These are phyloP conservation scores for Gastrophysa polygoni DNA, from an alignment of 2,888 invertebrate genomes.

Conservation along the genomic window DNA sequence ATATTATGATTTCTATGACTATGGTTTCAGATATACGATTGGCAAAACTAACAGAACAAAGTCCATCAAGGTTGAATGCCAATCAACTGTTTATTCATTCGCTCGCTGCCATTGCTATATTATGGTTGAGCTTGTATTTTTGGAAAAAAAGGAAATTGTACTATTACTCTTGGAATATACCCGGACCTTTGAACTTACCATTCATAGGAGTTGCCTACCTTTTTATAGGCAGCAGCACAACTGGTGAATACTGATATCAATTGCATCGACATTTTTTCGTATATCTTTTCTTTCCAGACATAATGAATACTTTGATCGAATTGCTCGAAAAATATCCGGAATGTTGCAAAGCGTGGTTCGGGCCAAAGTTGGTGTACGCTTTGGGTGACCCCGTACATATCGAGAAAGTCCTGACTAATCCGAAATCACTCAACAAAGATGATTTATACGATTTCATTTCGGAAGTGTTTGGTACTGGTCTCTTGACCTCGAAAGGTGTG, in stretches of 20 bases:
- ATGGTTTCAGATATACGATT: too few species aligned
- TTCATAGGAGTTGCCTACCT: conserved; percentile 13
- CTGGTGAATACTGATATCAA: too few species aligned
- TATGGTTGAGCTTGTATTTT: conserved; percentile 7
- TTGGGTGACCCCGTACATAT: conserved; percentile 16
- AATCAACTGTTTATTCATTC: neutral
- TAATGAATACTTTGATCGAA: conserved; percentile 6
- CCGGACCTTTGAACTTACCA: conserved; percentile 26
- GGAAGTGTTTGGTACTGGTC: conserved; percentile 12
- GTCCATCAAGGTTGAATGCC: too few species aligned
- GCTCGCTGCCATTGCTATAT: neutral
- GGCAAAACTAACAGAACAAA: too few species aligned
- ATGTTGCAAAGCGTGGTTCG: conserved; percentile 12
- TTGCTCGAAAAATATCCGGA: conserved; percentile 16
- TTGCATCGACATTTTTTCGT: too few species aligned
- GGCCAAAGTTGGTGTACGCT: conserved; percentile 6
- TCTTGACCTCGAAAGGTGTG: conserved; percentile 22
- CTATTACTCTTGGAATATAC: conserved; percentile 60
- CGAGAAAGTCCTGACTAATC: conserved; percentile 21
- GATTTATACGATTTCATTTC: conserved; percentile 13
- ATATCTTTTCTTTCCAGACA: too few species aligned
- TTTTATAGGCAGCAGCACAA: neutral
- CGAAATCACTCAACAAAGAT: conserved; percentile 18
- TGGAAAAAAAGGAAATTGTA: conserved; percentile 61
- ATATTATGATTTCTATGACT: too few species aligned